phyloP scores from a whole-genome alignment of 2,797 vertebrate species.

The Eidolon dupreanum region DNA sequence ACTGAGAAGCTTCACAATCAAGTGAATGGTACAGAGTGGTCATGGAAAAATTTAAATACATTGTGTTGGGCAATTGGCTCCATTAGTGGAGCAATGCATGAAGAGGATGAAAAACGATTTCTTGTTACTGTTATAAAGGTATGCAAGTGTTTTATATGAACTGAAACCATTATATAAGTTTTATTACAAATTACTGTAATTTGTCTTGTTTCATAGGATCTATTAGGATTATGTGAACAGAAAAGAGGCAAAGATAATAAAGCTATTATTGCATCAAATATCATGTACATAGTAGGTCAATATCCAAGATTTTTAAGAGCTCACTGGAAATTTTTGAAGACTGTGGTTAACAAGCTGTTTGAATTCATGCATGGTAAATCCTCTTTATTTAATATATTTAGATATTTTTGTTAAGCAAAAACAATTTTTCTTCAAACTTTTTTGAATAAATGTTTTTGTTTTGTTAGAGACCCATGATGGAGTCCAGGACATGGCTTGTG shows the following conservation, averaged over 20 bases:
- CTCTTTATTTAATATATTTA: background rate
- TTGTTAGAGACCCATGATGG: conserved; percentile 97
- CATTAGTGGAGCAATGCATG: conserved; percentile 99
- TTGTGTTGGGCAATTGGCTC: conserved; percentile 99
- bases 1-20: conserved; percentile 99
- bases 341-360: conserved; percentile 98
- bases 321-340: conserved; percentile 99
- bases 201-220: conserved; percentile 88
- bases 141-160: background rate
- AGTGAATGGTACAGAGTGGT: conserved; percentile 98
- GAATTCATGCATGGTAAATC: conserved; percentile 98
- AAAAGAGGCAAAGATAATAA: conserved; percentile 99
- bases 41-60: conserved; percentile 99
- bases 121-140: conserved; percentile 99
- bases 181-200: background rate
- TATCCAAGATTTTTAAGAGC: conserved; percentile 98
- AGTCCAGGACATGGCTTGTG: conserved; percentile 99
- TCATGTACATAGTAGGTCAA: conserved; percentile 99
- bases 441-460: conserved; percentile 22
- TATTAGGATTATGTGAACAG: conserved; percentile 98
- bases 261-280: conserved; percentile 99
- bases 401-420: background rate
- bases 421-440: background rate
- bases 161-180: background rate
- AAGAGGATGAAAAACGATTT: conserved; percentile 98